Evolutionary conservation across 2,113 vertebrate species (phyloP), one percentile per base, ranked within the genome.

Genomic region (Myiopsitta monachus): DNA sequence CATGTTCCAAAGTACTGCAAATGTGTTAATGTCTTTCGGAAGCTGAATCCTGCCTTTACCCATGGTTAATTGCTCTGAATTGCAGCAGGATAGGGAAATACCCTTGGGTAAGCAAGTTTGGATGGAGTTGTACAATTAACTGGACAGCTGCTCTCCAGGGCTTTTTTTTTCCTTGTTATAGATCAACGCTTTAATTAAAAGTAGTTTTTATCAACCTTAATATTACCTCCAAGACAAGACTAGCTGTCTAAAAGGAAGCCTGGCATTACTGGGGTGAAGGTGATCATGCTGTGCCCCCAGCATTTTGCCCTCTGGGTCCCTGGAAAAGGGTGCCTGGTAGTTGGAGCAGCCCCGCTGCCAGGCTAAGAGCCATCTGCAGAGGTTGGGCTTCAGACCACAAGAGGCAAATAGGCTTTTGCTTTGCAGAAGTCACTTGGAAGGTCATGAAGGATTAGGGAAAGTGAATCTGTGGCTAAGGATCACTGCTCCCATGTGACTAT

Each of bases 311-410:
- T 22, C 4, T 0, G 8, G 14, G 7, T 10, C 30, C 43, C 10
- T 0, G 5, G 43, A 43, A 22, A 52, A 4, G 18, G 26, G 31
- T 0, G 1, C 1, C 14, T 3, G 2, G 30, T 39, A 36, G 30
- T 27, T 2, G 10, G 39, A 64, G 18, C 46, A 33, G 21, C 24
- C 11, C 14, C 54, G 41, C 47, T 51, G 36, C 54, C 21, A 28
- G 47, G 44, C 43, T 51, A 36, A 44, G 59, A 9, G 30, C 30
- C 5, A 3, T 11, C 67, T 41, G 22, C 2, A 2, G 59, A 22
- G 33, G 3, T 17, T 33, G 14, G 7, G 18, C 9, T 17, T 6
- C 47, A 51, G 41, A 55, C 4, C n/a, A 52, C 61, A 19, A 22
- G 7, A 49, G 49, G 31, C 33, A 69, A 49, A 70, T 54, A 2